Evolutionary conservation across 1,140 invertebrate genomes (phyloP).

Genomic region (Drosophila serrata): DNA sequence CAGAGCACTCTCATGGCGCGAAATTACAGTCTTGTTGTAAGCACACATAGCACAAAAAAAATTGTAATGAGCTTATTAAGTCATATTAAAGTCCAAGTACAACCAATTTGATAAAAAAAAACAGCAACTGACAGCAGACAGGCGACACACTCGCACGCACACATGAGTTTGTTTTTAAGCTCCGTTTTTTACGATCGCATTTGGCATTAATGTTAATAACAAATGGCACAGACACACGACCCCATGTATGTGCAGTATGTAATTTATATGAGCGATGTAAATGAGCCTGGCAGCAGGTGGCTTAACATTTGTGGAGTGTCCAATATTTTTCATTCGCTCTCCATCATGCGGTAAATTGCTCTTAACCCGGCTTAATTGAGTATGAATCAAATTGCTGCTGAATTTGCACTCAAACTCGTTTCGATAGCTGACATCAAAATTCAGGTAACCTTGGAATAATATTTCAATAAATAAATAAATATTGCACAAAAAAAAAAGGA

Average conservation of each 20-base stretch:
- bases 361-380: slow-evolving; percentile 43
- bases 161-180: slow-evolving; percentile 51
- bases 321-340: slow-evolving; percentile 33
- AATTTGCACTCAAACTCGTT: slow-evolving; percentile 1
- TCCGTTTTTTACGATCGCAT: slow-evolving; percentile 53
- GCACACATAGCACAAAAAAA: slow-evolving; percentile 21
- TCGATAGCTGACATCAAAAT: slow-evolving; percentile 15
- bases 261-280: slow-evolving; percentile 52
- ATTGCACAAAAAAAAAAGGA: too few relatives aligned
- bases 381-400: slow-evolving; percentile 20
- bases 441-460: background rate
- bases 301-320: slow-evolving; percentile 38
- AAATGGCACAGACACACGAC: slow-evolving; percentile 56
- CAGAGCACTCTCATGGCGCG: slow-evolving; percentile 39
- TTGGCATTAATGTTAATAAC: slow-evolving; percentile 77
- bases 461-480: background rate
- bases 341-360: slow-evolving; percentile 26
- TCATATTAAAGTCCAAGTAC: slow-evolving; percentile 82
- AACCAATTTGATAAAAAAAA: slow-evolving; percentile 80
- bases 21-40: slow-evolving; percentile 60
- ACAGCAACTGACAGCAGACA: slow-evolving; percentile 63
- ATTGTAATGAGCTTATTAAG: slow-evolving; percentile 71
- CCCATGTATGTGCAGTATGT: slow-evolving; percentile 11
- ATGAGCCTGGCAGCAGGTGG: slow-evolving; percentile 52
- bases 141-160: slow-evolving; percentile 18